Conservation (phyloP, 1,140 invertebrate species). For the Calephelis nemesis region DNA sequence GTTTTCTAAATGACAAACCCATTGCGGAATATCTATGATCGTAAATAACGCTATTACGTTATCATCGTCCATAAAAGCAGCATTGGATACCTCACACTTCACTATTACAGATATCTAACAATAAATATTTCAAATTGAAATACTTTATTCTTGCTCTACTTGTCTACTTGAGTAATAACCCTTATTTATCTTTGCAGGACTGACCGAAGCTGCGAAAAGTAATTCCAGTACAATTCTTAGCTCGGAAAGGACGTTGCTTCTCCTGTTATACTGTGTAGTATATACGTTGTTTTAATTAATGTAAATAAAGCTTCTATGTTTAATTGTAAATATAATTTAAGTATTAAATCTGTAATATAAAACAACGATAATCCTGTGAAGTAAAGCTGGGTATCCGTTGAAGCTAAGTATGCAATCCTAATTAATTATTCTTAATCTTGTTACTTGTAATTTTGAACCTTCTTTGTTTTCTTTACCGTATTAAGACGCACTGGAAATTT, state of each 20-base stretch:
- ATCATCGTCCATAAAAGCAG: too few species aligned
- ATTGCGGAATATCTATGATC: too few species aligned
- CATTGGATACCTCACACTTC: too few species aligned
- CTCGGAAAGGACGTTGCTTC: conserved; percentile 41
- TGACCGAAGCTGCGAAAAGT: conserved; percentile 62
- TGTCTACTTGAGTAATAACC: not conserved
- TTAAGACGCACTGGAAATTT: too few species aligned
- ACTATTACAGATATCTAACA: too few species aligned
- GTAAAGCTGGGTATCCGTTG: conserved; percentile 4
- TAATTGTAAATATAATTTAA: conserved; percentile 36
- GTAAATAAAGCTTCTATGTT: conserved; percentile 43
- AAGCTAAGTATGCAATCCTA: not conserved
- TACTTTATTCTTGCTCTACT: not conserved
- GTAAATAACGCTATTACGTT: too few species aligned
- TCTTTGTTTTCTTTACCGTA: too few species aligned
- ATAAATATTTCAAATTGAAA: not conserved
- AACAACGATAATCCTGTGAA: conserved; percentile 26
- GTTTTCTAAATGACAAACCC: too few species aligned
- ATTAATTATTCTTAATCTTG: too few species aligned
- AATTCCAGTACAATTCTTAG: conserved; percentile 24
- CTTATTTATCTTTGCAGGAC: conserved; percentile 41
- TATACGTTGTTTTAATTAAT: conserved; percentile 48
- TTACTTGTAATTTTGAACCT: too few species aligned
- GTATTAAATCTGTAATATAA: conserved; percentile 27
- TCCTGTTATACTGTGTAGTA: conserved; percentile 44